Conservation (phyloP, 1,140 invertebrate genomes). For the Hyles vespertilio region DNA sequence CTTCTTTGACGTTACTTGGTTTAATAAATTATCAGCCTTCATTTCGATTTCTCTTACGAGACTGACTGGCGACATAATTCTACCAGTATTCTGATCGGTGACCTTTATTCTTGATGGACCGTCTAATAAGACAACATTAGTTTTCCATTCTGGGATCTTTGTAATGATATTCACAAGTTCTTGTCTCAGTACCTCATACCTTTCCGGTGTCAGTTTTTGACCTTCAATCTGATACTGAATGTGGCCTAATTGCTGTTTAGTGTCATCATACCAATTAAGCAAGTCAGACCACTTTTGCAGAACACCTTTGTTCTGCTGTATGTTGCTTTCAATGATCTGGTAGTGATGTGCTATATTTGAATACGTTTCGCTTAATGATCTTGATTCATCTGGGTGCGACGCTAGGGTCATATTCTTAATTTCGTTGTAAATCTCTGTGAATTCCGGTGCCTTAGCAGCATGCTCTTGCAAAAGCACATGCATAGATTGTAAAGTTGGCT, state of each 20-base stretch:
- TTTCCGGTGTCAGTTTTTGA: conserved; percentile 80
- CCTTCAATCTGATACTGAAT: conserved; percentile 87
- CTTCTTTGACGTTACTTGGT: conserved; percentile 79
- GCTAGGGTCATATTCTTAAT: conserved; percentile 84
- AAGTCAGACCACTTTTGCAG: conserved; percentile 91
- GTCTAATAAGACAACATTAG: conserved; percentile 82
- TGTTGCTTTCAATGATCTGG: conserved; percentile 84
- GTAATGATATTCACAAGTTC: conserved; percentile 81
- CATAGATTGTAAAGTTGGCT: conserved; percentile 85
- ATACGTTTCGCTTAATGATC: conserved; percentile 84
- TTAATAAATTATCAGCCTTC: conserved; percentile 79
- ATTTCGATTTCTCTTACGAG: conserved; percentile 84
- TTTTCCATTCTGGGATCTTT: conserved; percentile 83
- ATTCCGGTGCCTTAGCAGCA: conserved; percentile 84
- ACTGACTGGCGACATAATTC: conserved; percentile 81
- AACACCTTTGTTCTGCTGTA: conserved; percentile 83
- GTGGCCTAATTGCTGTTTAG: conserved; percentile 87
- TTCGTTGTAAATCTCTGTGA: conserved; percentile 87
- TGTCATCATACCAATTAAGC: conserved; percentile 87
- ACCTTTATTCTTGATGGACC: conserved; percentile 80
- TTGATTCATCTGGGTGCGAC: conserved; percentile 83
- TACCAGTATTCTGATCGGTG: conserved; percentile 80
- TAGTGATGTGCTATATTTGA: conserved; percentile 84
- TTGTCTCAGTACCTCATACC: conserved; percentile 79
- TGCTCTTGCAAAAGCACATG: conserved; percentile 88